These are phyloP conservation scores for Daboia siamensis DNA, from an alignment of 2,113 vertebrate species.

Conservation along the genomic window DNA sequence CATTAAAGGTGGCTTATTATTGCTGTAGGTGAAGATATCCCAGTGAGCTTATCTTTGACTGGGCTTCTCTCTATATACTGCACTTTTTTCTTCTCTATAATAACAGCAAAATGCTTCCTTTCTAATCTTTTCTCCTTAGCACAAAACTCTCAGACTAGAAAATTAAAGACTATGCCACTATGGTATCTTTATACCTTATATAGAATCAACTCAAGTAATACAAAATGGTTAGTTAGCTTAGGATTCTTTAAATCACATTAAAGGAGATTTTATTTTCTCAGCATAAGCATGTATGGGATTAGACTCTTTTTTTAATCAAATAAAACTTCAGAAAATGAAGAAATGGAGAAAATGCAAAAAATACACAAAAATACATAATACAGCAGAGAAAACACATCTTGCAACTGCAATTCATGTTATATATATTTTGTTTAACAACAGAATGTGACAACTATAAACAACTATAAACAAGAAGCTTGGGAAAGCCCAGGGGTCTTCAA, in stretches of 20 bases:
- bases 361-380: neutral
- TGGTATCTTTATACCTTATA: neutral
- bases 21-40: neutral
- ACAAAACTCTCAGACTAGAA: neutral
- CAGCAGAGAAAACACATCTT: neutral
- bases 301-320: neutral
- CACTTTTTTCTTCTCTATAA: neutral
- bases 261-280: neutral
- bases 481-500: too few relatives aligned
- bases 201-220: neutral
- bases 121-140: neutral
- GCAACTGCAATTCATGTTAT: neutral
- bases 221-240: neutral
- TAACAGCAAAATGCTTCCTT: neutral
- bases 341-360: neutral
- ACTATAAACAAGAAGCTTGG: neutral
- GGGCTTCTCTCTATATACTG: neutral
- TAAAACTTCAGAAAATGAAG: neutral
- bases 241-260: neutral
- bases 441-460: neutral
- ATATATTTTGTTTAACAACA: neutral
- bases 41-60: neutral
- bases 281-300: neutral
- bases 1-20: neutral
- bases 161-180: neutral